These are phyloP conservation scores for Python bivittatus DNA, from an alignment of 2,113 vertebrate genomes.

Conservation along the genomic window DNA sequence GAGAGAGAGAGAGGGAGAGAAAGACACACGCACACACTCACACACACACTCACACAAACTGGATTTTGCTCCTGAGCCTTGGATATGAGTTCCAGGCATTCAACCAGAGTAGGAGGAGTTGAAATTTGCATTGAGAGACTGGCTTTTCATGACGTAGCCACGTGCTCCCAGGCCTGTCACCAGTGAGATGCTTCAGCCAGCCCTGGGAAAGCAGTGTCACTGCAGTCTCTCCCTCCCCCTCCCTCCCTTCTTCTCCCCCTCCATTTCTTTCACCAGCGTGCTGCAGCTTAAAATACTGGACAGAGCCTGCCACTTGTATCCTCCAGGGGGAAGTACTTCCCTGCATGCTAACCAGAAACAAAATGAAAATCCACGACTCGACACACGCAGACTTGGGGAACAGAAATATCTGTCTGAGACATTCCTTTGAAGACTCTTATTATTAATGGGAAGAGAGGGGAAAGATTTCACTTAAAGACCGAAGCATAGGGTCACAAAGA, in stretches of 20 bases:
- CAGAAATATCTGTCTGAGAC: not conserved
- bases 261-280: not conserved
- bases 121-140: constrained; percentile 84
- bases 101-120: constrained; percentile 80
- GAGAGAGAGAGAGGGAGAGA: not conserved
- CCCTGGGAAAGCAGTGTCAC: constrained; percentile 65
- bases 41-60: constrained; percentile 14
- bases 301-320: constrained; percentile 18
- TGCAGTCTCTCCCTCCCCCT: constrained; percentile 52
- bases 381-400: not conserved
- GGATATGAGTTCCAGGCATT: constrained; percentile 79
- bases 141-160: constrained; percentile 90
- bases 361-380: not conserved
- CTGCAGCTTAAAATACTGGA: constrained; percentile 31
- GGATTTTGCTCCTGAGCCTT: constrained; percentile 77
- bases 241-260: not conserved
- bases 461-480: not conserved
- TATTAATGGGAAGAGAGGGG: not conserved
- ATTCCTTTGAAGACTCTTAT: not conserved
- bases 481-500: not conserved
- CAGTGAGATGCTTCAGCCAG: constrained; percentile 73
- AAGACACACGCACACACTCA: not conserved
- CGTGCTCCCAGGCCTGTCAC: constrained; percentile 85
- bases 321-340: constrained; percentile 7
- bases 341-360: not conserved